Evolutionary conservation across 1,140 invertebrate genomes (phyloP), one percentile per base, ranked within the genome.

Genomic region (Chymomyza costata): DNA sequence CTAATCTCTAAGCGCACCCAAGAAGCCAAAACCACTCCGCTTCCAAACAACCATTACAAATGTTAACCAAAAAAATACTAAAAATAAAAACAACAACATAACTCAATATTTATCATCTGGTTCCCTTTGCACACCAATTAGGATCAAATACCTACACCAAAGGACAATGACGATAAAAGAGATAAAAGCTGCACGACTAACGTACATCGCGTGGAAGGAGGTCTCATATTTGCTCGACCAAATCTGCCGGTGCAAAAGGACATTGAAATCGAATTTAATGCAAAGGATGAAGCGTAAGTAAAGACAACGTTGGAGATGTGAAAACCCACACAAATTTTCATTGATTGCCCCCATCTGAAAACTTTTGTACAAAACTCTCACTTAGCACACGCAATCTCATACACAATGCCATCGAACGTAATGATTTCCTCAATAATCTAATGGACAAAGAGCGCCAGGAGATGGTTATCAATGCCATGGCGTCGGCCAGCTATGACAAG

Each of bases 391-490:
- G 83, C 19, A 85, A 87, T 68, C 86, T 88, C 78, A 89, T 90
- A 57, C 87, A 85, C 56, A 86, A 84, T 56, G 89, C 89, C 17
- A 85, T 98, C 40, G 89, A 93, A 82, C 92, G 92, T 37, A 98
- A 98, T 84, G 95, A 97, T 82, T 98, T 98, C 86, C 89, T 98
- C 58, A 93, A 93, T 70, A 97, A 98, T 86, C 87, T 98, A 56
- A 89, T 90, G 90, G 94, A 97, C 62, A 89, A 92, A 8, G 91
- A 92, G 32, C 93, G 97, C 82, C 87, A 94, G 28, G 87, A 90
- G 31, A 92, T 93, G 65, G 92, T 97, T n/a, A 93, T 97, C 2
- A 93, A 96, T 71, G 95, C 94, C 10, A 97, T 97, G 95, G 93
- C 93, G 76, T 90, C 93, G 0, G 91, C 95, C 71, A 88, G 92